Conservation (phyloP, 2,113 vertebrate genomes). For the Lamprologus ornatipinnis region DNA sequence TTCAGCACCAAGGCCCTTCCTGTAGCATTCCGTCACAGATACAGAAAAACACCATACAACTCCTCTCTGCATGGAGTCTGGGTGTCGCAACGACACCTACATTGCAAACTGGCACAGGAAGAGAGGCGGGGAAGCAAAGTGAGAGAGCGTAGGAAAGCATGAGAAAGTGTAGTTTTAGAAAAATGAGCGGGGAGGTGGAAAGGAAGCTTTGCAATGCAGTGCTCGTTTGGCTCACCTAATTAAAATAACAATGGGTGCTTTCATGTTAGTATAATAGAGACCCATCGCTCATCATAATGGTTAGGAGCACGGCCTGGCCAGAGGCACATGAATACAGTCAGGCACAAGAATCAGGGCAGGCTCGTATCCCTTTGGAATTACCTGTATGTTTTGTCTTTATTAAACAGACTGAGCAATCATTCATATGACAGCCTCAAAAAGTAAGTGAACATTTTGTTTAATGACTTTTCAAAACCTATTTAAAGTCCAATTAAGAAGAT, state of each 20-base stretch:
- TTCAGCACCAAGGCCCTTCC: background rate
- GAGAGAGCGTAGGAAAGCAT: background rate
- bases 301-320: background rate
- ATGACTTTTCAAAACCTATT: background rate
- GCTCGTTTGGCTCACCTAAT: conserved; percentile 54
- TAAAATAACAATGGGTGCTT: conserved; percentile 63
- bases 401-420: background rate
- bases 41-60: background rate
- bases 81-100: conserved; percentile 9
- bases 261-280: conserved; percentile 53
- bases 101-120: conserved; percentile 44
- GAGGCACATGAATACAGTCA: background rate
- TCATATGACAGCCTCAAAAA: background rate
- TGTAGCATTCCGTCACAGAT: background rate
- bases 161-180: background rate
- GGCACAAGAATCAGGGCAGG: background rate
- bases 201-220: conserved; percentile 30
- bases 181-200: conserved; percentile 1
- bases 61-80: conserved; percentile 16
- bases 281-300: conserved; percentile 56
- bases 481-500: background rate
- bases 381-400: background rate
- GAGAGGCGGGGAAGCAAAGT: background rate
- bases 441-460: background rate
- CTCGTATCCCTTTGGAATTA: background rate